phyloP scores from a whole-genome alignment of 2,888 invertebrate species.

The Lottia scabra region DNA sequence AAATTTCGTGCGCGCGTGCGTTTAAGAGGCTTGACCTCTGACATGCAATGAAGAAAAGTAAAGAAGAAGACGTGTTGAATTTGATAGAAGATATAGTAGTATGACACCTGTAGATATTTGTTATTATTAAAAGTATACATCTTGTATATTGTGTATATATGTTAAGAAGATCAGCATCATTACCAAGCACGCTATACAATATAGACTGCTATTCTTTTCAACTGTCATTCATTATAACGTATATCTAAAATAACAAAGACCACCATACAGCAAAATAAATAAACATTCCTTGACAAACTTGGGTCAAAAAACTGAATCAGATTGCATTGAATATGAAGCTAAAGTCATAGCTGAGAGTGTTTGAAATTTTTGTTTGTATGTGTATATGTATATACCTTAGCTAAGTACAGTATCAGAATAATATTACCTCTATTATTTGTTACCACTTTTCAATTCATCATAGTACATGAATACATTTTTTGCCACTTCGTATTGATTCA shows the following conservation, averaged over 20 bases:
- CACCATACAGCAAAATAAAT: neutral
- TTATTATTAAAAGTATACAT: neutral
- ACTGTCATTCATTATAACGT: neutral
- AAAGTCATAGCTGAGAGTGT: too few species aligned
- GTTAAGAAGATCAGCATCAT: neutral
- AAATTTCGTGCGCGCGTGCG: constrained; percentile 3
- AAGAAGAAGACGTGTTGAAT: constrained; percentile 1
- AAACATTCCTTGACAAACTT: too few species aligned
- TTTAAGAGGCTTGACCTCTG: neutral
- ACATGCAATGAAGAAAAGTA: neutral
- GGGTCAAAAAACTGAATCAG: too few species aligned
- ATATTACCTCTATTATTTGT: too few species aligned
- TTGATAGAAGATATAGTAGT: neutral
- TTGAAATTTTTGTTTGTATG: too few species aligned
- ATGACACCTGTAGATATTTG: constrained; percentile 1
- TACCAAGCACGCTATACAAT: neutral
- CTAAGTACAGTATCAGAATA: too few species aligned
- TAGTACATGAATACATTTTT: too few species aligned
- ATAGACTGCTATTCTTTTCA: neutral
- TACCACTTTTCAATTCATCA: too few species aligned
- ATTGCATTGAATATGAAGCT: too few species aligned
- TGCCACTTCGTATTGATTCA: too few species aligned
- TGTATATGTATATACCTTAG: too few species aligned
- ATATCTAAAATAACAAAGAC: neutral
- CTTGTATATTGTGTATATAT: neutral